Base-by-base conservation (phyloP, 2,888 invertebrate species). In the Andrena trimmerana region DNA sequence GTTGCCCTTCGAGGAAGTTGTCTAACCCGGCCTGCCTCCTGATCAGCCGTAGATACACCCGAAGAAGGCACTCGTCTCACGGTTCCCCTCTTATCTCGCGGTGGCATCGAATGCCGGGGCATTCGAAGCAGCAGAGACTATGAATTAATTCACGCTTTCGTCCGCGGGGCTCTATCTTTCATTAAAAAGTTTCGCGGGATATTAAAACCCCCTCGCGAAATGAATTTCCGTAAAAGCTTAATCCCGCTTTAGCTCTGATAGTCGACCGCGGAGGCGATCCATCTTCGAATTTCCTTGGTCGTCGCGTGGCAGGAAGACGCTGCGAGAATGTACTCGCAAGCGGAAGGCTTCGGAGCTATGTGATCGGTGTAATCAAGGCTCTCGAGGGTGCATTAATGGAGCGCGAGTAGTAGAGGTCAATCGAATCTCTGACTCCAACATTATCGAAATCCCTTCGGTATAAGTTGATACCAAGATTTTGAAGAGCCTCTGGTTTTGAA, bases 61-160 rank as follows among this genome's bases (percentile, higher is more conserved):
- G 10, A 13, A 7, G 7, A 2, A 29, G 52, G 65, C 57, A 50
- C 59, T 54, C 54, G 57, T 63, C 54, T 48, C 65, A 33, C 10
- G 42, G 54, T 59, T 50, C 48, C 13, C 20, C 29, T 2, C 27
- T 70, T 77, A 77, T 79, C 79, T 8, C 27, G 10, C 6, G 7
- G 24, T 36, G 7, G 50, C 59, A 77, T 77, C 70, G 42, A 8
- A 59, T 50, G 48, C 31, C n/a, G 27, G 2, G 13, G 24, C 29
- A 16, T 70, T 57, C 65, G 52, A 31, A 1, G 16, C 24, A 10
- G 2, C 27, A 7, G 31, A 33, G 52, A 60, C 16, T 42, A 54
- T 6, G 78, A 78, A 81, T 81, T 78, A 80, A 82, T 81, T 81
- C 48, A 72, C 20, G 24, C 79, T 68, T 74, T 79, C 62, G 62